Percentiles rank a stretch among this genome's conserved stretches.
Conservation (phyloP, 1,140 invertebrate genomes). For the Drosophila sulfurigaster region DNA sequence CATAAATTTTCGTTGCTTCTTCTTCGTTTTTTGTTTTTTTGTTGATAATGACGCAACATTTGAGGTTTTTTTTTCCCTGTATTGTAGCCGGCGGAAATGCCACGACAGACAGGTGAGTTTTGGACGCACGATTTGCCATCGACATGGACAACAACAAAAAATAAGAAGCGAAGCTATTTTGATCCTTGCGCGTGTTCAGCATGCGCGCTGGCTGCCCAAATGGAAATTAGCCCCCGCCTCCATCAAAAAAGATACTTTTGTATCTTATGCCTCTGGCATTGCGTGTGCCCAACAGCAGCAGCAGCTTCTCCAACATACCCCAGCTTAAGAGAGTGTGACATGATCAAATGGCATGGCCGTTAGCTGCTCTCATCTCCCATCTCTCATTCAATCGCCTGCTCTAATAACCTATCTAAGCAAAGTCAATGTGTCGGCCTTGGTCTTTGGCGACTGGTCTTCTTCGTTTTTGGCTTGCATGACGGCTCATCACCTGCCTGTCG, state of each 20-base stretch:
- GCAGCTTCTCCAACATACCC: neutral
- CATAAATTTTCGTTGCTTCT: constrained; percentile 68
- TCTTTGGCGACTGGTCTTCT: neutral
- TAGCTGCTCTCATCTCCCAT: neutral
- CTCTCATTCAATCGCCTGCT: constrained; percentile 43
- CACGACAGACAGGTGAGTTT: constrained; percentile 72
- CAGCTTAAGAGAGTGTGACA: constrained; percentile 35
- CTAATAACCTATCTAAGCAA: constrained; percentile 70
- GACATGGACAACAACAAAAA: neutral
- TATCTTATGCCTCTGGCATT: constrained; percentile 49
- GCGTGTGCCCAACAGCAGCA: constrained; percentile 58
- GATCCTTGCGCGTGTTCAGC: constrained; percentile 68
- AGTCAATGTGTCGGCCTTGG: neutral
- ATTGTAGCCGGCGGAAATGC: constrained; percentile 72
- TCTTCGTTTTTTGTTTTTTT: constrained; percentile 35
- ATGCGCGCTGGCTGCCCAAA: constrained; percentile 60
- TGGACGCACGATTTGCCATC: constrained; percentile 34
- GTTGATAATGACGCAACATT: constrained; percentile 80
- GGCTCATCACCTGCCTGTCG: constrained; percentile 79
- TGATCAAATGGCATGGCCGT: constrained; percentile 29
- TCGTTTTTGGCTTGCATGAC: constrained; percentile 60
- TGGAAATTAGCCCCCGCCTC: constrained; percentile 61
- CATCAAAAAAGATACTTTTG: neutral
- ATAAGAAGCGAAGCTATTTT: constrained; percentile 2
- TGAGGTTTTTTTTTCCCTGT: constrained; percentile 69